phyloP scores from a whole-genome alignment of 2,113 vertebrate genomes.

The Megaleporinus macrocephalus region DNA sequence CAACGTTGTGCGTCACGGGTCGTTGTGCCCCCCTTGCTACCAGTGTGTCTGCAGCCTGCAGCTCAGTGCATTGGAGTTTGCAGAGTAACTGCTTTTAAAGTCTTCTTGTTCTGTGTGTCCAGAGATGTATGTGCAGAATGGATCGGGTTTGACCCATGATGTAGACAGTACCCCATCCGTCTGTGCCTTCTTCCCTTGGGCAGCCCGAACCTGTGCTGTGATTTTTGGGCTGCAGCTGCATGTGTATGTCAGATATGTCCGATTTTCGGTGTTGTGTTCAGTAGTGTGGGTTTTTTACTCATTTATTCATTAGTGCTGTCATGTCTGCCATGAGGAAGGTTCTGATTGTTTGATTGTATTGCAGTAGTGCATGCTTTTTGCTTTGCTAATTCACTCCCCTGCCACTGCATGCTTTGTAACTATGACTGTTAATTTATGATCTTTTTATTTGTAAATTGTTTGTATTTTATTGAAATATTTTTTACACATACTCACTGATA shows the following conservation, averaged over 20 bases:
- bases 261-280: background rate
- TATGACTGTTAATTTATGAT: background rate
- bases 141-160: background rate
- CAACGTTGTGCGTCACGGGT: slow-evolving; percentile 49
- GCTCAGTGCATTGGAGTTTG: background rate
- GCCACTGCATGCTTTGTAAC: slow-evolving; percentile 16
- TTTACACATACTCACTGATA: background rate
- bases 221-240: background rate
- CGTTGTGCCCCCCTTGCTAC: slow-evolving; percentile 21
- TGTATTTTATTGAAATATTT: background rate
- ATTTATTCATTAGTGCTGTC: background rate
- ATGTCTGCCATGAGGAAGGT: background rate
- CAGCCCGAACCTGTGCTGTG: background rate
- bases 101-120: background rate
- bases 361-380: background rate
- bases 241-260: background rate
- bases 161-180: background rate
- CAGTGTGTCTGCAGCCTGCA: slow-evolving; percentile 17
- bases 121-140: background rate
- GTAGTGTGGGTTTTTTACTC: background rate
- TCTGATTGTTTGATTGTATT: background rate
- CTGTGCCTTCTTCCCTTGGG: background rate
- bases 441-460: background rate
- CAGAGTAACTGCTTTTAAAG: background rate
- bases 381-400: slow-evolving; percentile 1